A percentile compares a stretch with the other conserved stretches of the same genome.
These are phyloP conservation scores for Patella vulgata DNA, from an alignment of 1,140 invertebrate genomes.

Conservation along the genomic window DNA sequence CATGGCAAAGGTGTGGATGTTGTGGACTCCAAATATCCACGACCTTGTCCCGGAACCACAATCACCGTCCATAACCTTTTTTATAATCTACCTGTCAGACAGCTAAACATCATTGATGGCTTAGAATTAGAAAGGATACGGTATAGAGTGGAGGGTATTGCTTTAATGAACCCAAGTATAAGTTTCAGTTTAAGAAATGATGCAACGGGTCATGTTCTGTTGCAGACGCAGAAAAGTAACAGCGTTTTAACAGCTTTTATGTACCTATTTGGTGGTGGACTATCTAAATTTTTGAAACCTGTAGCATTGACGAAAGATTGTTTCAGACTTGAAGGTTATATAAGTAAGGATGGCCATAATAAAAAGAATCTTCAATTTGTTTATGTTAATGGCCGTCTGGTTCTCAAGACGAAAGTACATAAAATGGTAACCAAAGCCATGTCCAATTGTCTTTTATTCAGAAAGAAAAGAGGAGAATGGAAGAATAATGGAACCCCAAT, in stretches of 20 bases:
- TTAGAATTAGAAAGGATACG: conserved; percentile 73
- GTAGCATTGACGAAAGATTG: conserved; percentile 68
- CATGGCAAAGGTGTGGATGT: conserved; percentile 62
- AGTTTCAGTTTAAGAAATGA: conserved; percentile 75
- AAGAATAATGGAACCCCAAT: conserved; percentile 1
- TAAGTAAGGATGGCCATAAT: conserved; percentile 67
- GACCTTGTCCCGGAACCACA: conserved; percentile 74
- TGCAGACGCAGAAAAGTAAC: conserved; percentile 71
- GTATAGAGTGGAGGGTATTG: conserved; percentile 70
- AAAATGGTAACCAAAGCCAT: conserved; percentile 69
- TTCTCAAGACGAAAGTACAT: conserved; percentile 70
- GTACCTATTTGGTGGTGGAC: conserved; percentile 68
- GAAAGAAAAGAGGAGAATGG: conserved; percentile 36
- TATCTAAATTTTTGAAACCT: conserved; percentile 65
- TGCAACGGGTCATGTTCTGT: conserved; percentile 69
- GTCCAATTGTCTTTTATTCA: conserved; percentile 51
- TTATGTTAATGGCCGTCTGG: conserved; percentile 73
- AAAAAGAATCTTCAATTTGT: conserved; percentile 72
- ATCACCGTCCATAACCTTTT: conserved; percentile 74
- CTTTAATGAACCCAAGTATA: conserved; percentile 71
- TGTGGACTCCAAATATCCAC: conserved; percentile 50
- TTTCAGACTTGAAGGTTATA: conserved; percentile 70
- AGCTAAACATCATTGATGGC: conserved; percentile 68
- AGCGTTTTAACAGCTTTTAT: conserved; percentile 69
- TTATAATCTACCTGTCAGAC: conserved; percentile 73